These are phyloP conservation scores for Anisognathus igniventris DNA, from an alignment of 2,797 vertebrate genomes.

Conservation along the genomic window DNA sequence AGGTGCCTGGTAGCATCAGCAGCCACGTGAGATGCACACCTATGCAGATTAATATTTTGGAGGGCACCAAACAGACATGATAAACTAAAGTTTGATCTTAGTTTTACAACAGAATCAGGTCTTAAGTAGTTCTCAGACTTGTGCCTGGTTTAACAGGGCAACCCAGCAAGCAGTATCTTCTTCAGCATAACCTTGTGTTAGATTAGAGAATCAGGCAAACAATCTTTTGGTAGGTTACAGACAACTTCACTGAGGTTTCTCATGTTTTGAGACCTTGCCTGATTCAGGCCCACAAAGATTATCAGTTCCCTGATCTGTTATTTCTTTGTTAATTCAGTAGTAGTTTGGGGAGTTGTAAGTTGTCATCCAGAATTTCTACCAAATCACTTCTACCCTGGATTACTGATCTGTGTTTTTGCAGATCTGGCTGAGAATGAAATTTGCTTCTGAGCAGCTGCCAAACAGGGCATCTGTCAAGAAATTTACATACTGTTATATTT, in stretches of 20 bases:
- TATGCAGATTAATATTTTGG: background rate
- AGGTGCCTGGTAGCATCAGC: background rate
- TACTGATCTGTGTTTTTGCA: slow-evolving; percentile 45
- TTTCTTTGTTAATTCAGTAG: background rate
- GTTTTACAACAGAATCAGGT: background rate
- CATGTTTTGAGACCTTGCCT: background rate
- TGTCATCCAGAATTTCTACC: slow-evolving; percentile 45
- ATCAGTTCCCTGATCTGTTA: background rate
- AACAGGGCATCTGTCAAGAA: slow-evolving; percentile 64
- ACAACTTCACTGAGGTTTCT: background rate
- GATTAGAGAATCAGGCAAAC: background rate
- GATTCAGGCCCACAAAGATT: background rate
- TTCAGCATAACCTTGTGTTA: background rate
- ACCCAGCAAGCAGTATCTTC: background rate
- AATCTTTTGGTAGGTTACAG: background rate
- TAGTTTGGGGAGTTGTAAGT: background rate
- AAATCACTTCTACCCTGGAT: slow-evolving; percentile 30
- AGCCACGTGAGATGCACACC: fast-evolving
- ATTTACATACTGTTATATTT: slow-evolving; percentile 66
- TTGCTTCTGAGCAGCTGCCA: slow-evolving; percentile 55
- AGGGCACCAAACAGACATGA: background rate
- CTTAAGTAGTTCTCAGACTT: background rate
- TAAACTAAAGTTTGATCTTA: background rate
- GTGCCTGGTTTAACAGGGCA: background rate
- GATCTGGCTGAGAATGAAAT: slow-evolving; percentile 51